Base-by-base conservation (phyloP, 2,888 invertebrate species). In the Lasioglossum pauxillum region DNA sequence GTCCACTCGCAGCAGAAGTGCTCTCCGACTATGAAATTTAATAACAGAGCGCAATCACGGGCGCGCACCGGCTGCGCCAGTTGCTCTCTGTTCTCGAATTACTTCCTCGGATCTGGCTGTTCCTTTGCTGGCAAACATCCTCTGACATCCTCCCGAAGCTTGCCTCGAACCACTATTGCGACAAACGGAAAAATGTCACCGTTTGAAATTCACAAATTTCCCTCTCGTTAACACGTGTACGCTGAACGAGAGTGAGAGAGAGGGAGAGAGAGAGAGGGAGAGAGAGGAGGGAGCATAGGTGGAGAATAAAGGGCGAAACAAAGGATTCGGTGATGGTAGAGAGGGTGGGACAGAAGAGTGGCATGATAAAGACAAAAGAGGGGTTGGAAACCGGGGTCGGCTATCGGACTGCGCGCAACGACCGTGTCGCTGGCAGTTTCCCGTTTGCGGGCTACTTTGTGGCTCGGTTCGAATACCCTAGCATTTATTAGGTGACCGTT, bases 401-500 rank as follows among this genome's bases (percentile, higher is more conserved):
- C 86, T 87, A 92, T 91, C 89, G 90, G 88, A 90, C 86, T 85
- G 91, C 90, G 89, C 90, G 89, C 90, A 92, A 92, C 91, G 90
- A 90, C 90, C 92, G 90, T 93, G 92, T 92, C 91, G 88, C 84
- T 91, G 87, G 88, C 92, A 92, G 93, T 90, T 92, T 92, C 89
- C 88, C 90, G 90, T 92, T 94, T 93, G 93, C 78, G 92, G 92
- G 91, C 84, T 92, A 94, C 91, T 93, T 93, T 93, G 93, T 85
- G 93, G 92, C 83, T 71, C 85, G 87, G 92, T 92, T 92, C 90
- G 91, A 92, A 92, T 87, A 90, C 75, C 86, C 85, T 80, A 41
- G 78, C 90, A 89, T 91, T 92, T 92, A 93, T 93, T 92, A 93
- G 91, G 85, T 88, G 85, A 71, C 84, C 81, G 84, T 90, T 89